Percentiles rank a stretch among this genome's conserved stretches.
These are phyloP conservation scores for Cyclura pinguis DNA, from an alignment of 2,797 vertebrate species.

Conservation along the genomic window DNA sequence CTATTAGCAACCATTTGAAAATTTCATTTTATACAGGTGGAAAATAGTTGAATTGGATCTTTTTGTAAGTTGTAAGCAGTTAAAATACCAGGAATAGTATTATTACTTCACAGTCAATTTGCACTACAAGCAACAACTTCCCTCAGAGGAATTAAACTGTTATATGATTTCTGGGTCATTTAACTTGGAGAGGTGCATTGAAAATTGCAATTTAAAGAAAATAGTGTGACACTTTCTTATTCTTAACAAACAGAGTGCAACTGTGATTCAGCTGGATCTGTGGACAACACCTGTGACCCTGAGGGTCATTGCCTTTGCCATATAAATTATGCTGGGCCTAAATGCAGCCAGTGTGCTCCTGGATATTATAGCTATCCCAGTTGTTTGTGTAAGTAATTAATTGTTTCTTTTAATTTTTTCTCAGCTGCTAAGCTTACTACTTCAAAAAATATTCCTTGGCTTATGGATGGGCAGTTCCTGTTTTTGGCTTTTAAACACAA, in stretches of 20 bases:
- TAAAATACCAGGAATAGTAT: background rate
- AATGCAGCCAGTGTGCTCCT: slow-evolving; percentile 79
- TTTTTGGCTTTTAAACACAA: background rate
- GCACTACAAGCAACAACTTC: slow-evolving; percentile 2
- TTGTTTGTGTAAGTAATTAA: slow-evolving; percentile 78
- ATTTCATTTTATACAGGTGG: background rate
- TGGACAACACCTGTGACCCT: slow-evolving; percentile 69
- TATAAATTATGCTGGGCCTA: slow-evolving; percentile 74
- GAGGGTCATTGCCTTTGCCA: slow-evolving; percentile 80
- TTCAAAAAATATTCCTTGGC: background rate
- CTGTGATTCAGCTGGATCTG: slow-evolving; percentile 79
- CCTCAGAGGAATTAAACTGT: background rate
- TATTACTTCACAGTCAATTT: background rate
- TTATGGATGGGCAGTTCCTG: background rate
- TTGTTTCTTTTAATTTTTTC: background rate
- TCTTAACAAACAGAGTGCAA: slow-evolving; percentile 72
- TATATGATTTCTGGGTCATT: background rate
- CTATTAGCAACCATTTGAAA: background rate
- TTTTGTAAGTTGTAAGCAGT: background rate
- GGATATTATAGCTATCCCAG: slow-evolving; percentile 82
- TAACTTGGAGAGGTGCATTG: background rate
- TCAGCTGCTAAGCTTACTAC: background rate
- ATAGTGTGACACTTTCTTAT: background rate
- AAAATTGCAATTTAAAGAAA: slow-evolving; percentile 17
- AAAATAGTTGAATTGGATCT: slow-evolving; percentile 20